A percentile compares a stretch with the other conserved stretches of the same genome.
Evolutionary conservation across 2,797 vertebrate genomes (phyloP).

Genomic region (Phrynocephalus vlangalii): DNA sequence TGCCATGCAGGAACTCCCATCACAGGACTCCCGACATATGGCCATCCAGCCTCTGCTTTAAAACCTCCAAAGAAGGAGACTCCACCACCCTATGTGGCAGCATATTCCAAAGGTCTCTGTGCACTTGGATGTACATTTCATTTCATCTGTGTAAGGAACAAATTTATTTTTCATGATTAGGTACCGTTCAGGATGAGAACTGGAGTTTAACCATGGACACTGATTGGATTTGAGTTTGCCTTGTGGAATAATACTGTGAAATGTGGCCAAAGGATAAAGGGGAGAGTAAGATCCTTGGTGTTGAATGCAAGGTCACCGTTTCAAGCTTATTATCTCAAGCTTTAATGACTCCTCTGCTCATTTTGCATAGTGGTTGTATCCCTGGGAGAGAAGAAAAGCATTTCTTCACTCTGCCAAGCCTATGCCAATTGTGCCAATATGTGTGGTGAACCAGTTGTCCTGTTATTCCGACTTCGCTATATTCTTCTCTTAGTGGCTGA

Average conservation of each 20-base stretch:
- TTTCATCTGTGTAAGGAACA: accelerated
- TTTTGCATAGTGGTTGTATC: background rate
- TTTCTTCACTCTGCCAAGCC: background rate
- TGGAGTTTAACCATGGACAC: background rate
- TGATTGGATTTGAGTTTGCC: accelerated
- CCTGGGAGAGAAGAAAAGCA: background rate
- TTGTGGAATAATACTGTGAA: background rate
- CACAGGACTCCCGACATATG: too few species aligned
- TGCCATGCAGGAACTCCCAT: too few species aligned
- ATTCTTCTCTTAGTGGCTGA: background rate
- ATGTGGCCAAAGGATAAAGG: background rate
- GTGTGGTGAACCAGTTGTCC: background rate
- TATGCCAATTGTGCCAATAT: background rate
- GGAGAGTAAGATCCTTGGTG: background rate
- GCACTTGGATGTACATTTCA: background rate
- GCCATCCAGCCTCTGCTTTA: too few species aligned
- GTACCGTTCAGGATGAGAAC: background rate
- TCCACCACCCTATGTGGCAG: too few species aligned
- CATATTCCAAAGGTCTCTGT: background rate
- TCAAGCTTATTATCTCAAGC: background rate
- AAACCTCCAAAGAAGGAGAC: too few species aligned
- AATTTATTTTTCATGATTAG: background rate
- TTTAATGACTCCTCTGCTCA: background rate
- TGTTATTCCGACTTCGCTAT: background rate
- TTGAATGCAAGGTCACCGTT: background rate